phyloP scores from a whole-genome alignment of 2,113 vertebrate genomes.

The Arvicanthis niloticus region DNA sequence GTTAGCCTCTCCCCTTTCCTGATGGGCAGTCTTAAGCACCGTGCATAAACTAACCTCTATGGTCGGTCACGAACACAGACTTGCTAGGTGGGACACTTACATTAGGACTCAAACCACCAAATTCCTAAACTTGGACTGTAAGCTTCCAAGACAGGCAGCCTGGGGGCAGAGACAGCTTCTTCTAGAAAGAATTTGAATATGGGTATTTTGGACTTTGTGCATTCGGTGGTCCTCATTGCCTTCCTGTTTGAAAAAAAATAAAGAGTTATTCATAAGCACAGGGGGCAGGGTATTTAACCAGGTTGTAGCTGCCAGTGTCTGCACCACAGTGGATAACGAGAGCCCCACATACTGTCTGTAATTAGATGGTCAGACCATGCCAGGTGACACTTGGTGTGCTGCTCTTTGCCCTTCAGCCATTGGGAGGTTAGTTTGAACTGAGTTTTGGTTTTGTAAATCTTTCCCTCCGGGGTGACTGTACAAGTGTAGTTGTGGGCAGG shows the following conservation, averaged over 20 bases:
- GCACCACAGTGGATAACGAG: rapidly evolving
- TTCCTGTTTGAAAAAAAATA: not conserved
- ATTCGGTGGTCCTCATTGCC: too few species aligned
- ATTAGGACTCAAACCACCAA: not conserved
- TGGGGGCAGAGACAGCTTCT: not conserved
- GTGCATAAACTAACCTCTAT: not conserved
- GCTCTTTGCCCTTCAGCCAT: not conserved
- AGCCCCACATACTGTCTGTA: not conserved
- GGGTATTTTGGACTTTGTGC: not conserved
- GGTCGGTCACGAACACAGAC: not conserved
- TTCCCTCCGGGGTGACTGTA: not conserved
- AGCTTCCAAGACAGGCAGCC: not conserved
- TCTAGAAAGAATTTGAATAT: not conserved
- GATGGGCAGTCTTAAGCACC: not conserved
- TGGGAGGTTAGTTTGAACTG: not conserved
- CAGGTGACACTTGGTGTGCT: not conserved
- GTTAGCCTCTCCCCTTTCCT: not conserved
- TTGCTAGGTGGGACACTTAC: not conserved
- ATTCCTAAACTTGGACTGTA: not conserved
- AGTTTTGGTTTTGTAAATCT: not conserved
- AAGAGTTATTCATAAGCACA: not conserved
- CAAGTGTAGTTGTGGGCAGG: rapidly evolving
- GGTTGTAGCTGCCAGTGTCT: rapidly evolving
- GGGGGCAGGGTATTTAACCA: rapidly evolving
- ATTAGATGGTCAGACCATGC: not conserved